These are phyloP conservation scores for Sitophilus oryzae DNA, from an alignment of 1,140 invertebrate species.

Conservation along the genomic window DNA sequence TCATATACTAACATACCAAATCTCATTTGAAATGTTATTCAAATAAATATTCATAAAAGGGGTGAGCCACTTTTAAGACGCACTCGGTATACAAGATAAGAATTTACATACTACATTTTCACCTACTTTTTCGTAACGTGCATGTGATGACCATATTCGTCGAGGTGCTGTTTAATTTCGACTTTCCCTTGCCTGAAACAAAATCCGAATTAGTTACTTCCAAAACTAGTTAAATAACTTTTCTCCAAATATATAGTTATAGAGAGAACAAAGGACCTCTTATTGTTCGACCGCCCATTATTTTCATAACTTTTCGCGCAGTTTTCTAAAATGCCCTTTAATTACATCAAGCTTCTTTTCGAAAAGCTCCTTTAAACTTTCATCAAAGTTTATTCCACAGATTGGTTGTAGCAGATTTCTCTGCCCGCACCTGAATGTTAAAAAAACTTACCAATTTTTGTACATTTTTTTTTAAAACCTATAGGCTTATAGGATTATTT, in stretches of 20 bases:
- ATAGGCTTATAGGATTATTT: too few relatives aligned
- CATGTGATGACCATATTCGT: conserved; percentile 36
- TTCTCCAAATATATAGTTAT: neutral
- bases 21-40: too few relatives aligned
- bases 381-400: too few relatives aligned
- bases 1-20: too few relatives aligned
- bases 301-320: conserved; percentile 1
- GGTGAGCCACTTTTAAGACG: too few relatives aligned
- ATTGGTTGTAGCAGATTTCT: neutral
- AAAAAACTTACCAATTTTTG: neutral
- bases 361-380: conserved; percentile 16
- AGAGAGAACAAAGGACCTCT: neutral
- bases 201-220: conserved; percentile 13
- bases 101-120: too few relatives aligned
- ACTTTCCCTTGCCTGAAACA: conserved; percentile 35
- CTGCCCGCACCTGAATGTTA: neutral
- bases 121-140: conserved; percentile 40
- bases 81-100: too few relatives aligned
- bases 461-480: too few relatives aligned
- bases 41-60: too few relatives aligned
- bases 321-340: conserved; percentile 3
- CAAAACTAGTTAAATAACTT: too few relatives aligned
- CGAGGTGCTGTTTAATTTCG: conserved; percentile 29
- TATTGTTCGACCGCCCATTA: neutral
- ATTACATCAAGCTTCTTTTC: conserved; percentile 12